phyloP scores from a whole-genome alignment of 2,888 invertebrate species.

The Scaptomyza tumidula region DNA sequence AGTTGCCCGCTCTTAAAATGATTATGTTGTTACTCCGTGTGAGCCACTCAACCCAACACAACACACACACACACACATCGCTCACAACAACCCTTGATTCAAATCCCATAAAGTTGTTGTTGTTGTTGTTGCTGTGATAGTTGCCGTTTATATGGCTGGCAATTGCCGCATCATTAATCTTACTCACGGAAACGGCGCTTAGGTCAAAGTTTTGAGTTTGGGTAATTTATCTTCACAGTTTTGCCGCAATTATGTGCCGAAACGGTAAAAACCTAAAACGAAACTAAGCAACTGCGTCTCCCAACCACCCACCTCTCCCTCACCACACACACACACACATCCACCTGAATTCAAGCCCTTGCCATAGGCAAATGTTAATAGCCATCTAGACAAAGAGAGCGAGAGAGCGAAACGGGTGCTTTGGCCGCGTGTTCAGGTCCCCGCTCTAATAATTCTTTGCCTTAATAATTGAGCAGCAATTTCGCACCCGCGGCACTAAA shows the following conservation, averaged over 20 bases:
- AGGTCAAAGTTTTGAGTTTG: constrained; percentile 80
- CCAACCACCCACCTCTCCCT: neutral
- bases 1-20: constrained; percentile 66
- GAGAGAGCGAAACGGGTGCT: neutral
- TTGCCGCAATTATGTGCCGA: constrained; percentile 76
- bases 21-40: constrained; percentile 66
- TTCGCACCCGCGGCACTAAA: constrained; percentile 79
- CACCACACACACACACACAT: neutral
- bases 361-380: constrained; percentile 31
- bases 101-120: constrained; percentile 70
- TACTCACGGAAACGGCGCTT: constrained; percentile 81
- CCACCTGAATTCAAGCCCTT: constrained; percentile 10
- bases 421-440: constrained; percentile 16
- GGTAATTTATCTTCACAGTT: constrained; percentile 78
- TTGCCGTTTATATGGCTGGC: constrained; percentile 73
- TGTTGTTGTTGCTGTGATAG: constrained; percentile 57
- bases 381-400: neutral
- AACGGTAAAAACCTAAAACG: constrained; percentile 47
- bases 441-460: constrained; percentile 70
- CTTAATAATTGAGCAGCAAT: constrained; percentile 78
- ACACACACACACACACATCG: neutral
- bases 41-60: constrained; percentile 22
- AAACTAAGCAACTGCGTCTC: constrained; percentile 15
- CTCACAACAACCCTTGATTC: constrained; percentile 55
- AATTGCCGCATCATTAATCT: constrained; percentile 74